phyloP scores from a whole-genome alignment of 2,797 vertebrate species.

The Microcaecilia unicolor region DNA sequence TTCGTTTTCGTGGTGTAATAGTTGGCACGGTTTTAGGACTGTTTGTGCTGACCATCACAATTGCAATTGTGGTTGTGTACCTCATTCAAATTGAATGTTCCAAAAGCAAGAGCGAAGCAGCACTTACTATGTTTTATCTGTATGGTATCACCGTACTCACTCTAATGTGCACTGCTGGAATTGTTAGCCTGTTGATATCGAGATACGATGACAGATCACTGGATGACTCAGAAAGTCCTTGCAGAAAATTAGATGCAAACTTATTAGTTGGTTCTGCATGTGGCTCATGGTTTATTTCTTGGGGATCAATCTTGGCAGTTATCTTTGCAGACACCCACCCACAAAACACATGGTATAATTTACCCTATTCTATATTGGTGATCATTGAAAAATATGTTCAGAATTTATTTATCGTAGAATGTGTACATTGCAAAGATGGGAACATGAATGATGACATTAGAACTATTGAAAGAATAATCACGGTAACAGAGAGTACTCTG shows the following conservation, averaged over 20 bases:
- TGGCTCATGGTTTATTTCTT: constrained; percentile 90
- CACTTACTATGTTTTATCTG: constrained; percentile 83
- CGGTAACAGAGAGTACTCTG: constrained; percentile 46
- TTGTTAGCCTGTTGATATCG: constrained; percentile 71
- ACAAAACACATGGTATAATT: constrained; percentile 75
- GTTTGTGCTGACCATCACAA: constrained; percentile 70
- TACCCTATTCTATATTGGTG: constrained; percentile 76
- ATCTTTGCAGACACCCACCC: constrained; percentile 54
- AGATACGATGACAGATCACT: constrained; percentile 59
- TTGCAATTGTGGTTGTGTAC: constrained; percentile 81
- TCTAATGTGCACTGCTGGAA: constrained; percentile 72
- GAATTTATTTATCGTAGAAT: constrained; percentile 91
- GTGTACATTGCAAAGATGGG: constrained; percentile 68
- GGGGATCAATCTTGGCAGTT: constrained; percentile 82
- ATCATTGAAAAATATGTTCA: constrained; percentile 87
- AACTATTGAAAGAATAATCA: constrained; percentile 63
- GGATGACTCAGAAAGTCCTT: constrained; percentile 77
- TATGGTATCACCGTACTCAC: constrained; percentile 69
- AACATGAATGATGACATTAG: constrained; percentile 29
- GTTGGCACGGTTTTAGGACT: constrained; percentile 74
- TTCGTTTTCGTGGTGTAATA: constrained; percentile 55
- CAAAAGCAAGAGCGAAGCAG: constrained; percentile 58
- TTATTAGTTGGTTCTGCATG: constrained; percentile 81
- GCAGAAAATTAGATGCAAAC: constrained; percentile 78
- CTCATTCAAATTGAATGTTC: constrained; percentile 75